phyloP scores from a whole-genome alignment of 2,797 vertebrate genomes.

The Platalea minor region DNA sequence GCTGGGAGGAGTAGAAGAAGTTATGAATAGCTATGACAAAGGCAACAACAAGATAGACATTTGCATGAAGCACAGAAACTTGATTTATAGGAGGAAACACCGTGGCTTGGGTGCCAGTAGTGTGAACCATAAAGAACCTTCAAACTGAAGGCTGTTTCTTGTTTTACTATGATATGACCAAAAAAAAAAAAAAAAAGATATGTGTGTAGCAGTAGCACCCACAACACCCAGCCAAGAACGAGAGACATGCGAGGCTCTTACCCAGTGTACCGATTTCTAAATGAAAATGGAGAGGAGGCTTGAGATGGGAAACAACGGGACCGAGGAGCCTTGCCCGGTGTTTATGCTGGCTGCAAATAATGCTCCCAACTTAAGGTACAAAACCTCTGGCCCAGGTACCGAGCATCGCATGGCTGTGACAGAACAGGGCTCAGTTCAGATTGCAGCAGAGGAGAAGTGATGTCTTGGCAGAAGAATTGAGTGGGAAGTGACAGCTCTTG shows the following conservation, averaged over 20 bases:
- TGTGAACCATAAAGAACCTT: not conserved
- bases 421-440: not conserved
- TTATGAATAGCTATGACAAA: not conserved
- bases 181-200: not conserved
- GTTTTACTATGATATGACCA: not conserved
- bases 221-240: not conserved
- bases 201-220: not conserved
- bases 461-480: conserved; percentile 38
- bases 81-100: not conserved
- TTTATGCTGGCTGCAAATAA: not conserved
- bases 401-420: not conserved
- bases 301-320: not conserved
- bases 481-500: conserved; percentile 62
- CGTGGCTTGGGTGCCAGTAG: not conserved
- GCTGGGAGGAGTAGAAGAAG: not conserved
- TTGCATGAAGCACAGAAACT: not conserved
- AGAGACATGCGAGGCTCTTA: not conserved
- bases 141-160: not conserved
- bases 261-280: not conserved
- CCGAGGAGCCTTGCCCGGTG: not conserved
- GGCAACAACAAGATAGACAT: not conserved
- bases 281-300: not conserved
- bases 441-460: not conserved
- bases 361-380: not conserved
- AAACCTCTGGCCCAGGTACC: not conserved